phyloP scores from a whole-genome alignment of 2,888 invertebrate species.

The Agonopterix subpropinquella region DNA sequence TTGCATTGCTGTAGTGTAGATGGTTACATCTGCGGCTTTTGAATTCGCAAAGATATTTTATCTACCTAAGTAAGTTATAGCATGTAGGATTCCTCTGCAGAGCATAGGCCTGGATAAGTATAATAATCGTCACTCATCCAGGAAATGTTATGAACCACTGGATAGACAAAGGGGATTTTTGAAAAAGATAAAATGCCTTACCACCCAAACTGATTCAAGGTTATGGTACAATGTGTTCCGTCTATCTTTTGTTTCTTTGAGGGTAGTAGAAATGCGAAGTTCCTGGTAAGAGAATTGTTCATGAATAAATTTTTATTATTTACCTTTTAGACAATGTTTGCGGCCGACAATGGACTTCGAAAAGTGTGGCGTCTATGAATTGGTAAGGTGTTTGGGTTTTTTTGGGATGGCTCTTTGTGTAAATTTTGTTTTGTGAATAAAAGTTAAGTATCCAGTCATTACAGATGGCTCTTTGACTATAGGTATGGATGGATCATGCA shows the following conservation, averaged over 20 bases:
- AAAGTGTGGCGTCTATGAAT: no score
- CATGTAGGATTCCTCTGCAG: constrained; percentile 17
- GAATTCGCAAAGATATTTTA: no score
- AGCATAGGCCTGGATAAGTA: no score
- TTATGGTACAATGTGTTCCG: constrained; percentile 38
- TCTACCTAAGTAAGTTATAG: no score
- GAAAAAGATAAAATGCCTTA: constrained; percentile 19
- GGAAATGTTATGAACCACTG: not conserved
- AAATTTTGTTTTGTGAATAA: no score
- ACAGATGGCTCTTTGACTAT: no score
- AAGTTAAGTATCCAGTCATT: no score
- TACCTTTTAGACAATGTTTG: constrained; percentile 30
- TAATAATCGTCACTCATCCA: not conserved
- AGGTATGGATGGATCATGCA: no score
- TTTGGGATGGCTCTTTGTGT: not conserved
- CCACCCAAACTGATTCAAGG: constrained; percentile 36
- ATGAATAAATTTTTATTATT: constrained; percentile 52
- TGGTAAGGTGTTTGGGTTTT: constrained; percentile 13
- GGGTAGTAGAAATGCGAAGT: constrained; percentile 44
- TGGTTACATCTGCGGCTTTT: no score
- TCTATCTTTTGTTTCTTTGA: constrained; percentile 43
- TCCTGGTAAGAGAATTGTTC: constrained; percentile 47
- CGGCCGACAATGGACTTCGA: constrained; percentile 22
- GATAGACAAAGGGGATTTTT: constrained; percentile 5
- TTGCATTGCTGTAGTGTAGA: no score